phyloP scores from a whole-genome alignment of 2,888 invertebrate species.

The Diarsia brunnea region DNA sequence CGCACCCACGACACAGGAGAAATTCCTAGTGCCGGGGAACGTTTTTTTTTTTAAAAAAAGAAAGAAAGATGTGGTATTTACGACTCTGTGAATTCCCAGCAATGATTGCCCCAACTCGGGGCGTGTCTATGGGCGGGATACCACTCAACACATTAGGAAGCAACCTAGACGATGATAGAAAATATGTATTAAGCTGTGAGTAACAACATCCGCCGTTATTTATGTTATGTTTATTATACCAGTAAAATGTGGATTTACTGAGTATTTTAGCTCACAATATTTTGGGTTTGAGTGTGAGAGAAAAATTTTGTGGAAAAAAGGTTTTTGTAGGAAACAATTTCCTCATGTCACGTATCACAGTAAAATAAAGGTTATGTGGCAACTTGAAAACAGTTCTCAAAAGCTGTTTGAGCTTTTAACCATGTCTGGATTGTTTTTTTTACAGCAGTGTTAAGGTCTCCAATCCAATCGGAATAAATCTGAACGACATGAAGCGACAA shows the following conservation, averaged over 20 bases:
- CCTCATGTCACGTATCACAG: not conserved
- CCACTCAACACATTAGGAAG: conserved; percentile 70
- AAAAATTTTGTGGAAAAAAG: not conserved
- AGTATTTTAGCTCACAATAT: not conserved
- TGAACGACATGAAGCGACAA: not conserved
- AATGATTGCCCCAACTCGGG: conserved; percentile 60
- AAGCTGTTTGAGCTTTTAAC: too few relatives aligned
- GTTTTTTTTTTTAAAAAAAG: too few relatives aligned
- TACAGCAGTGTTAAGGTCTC: not conserved
- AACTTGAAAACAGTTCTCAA: not conserved
- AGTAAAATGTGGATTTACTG: not conserved
- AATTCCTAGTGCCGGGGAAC: too few relatives aligned
- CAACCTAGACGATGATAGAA: conserved; percentile 65
- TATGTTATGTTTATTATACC: conserved; percentile 11
- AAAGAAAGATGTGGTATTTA: too few relatives aligned
- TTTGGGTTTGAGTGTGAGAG: not conserved
- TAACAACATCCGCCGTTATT: conserved; percentile 22
- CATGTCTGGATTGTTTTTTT: too few relatives aligned
- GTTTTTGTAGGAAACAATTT: not conserved
- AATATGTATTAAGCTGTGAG: conserved; percentile 56
- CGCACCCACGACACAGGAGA: too few relatives aligned
- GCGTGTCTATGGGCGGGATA: conserved; percentile 67
- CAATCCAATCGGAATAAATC: not conserved
- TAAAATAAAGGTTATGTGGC: not conserved
- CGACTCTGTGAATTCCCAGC: conserved; percentile 56